Base-by-base conservation (phyloP, 2,888 invertebrate species). In the Tricholauxania praeusta region DNA sequence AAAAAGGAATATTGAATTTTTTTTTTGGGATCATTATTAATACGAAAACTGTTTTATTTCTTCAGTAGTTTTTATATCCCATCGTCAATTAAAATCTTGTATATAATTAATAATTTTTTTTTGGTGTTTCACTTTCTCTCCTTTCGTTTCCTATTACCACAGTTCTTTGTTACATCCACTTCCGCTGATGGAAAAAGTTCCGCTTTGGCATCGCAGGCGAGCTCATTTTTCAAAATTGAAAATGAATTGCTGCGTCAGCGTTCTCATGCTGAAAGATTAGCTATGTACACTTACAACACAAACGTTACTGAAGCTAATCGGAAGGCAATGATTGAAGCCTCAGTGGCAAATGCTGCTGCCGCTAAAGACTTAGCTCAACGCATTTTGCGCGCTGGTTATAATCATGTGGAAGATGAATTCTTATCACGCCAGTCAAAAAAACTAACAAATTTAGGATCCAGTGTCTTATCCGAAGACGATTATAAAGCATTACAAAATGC, bases 261-360 rank as follows among this genome's bases (percentile, higher is more conserved):
- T 79, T 88, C 88, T 75, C 91, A 92, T 80, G 88, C 87, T 22
- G 89, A 89, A 3, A 88, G 89, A 12, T 68, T 90, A 0, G 91
- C 83, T 0, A 71, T 76, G 73, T 95, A 94, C 93, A 89, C 88
- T 2, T 94, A 94, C 82, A 91, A 91, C 0, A 92, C 93, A 0
- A 93, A 95, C 84, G 90, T 95, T 47, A 94, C 94, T 0, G 91
- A 93, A 65, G 90, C 89, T 55, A 95, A 92, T 86, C 89, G 92
- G 19, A 88, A 89, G 12, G 78, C 82, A 15, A 87, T 89, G 87
- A 82, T 82, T 15, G 80, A 78, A 3, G 76, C 84, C 4, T 75
- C 79, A 19, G 81, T 83, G 0, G 79, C 80, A 19, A 82, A 80
- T 78, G 84, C 87, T 0, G 72, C 71, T 2, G 79, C 79, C 10